Evolutionary conservation across 2,888 invertebrate genomes (phyloP).

Genomic region (Mayetiola destructor): DNA sequence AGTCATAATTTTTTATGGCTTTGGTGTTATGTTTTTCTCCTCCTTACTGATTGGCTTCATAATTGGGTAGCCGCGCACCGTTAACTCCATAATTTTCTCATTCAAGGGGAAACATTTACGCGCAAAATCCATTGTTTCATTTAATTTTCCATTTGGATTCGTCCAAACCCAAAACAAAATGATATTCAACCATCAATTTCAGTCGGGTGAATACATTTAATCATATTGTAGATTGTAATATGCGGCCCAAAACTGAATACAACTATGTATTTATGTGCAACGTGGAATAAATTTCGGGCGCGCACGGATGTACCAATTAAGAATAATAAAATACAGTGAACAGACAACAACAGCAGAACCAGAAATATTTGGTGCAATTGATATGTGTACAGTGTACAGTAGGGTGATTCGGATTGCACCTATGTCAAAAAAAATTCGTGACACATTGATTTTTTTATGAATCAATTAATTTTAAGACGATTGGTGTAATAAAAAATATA

Average conservation of each 20-base stretch:
- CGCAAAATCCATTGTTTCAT: not conserved
- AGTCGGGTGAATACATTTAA: constrained; percentile 6
- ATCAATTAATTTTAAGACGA: too few species aligned
- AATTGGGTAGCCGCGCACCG: constrained; percentile 4
- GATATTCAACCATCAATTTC: constrained; percentile 10
- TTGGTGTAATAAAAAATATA: too few species aligned
- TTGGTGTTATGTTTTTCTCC: not conserved
- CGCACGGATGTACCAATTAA: constrained; percentile 10
- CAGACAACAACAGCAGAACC: too few species aligned
- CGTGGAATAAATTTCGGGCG: not conserved
- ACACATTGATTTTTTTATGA: too few species aligned
- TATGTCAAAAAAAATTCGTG: too few species aligned
- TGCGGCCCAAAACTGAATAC: not conserved
- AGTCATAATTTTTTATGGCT: constrained; percentile 6
- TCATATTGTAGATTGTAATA: constrained; percentile 1
- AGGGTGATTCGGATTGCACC: too few species aligned
- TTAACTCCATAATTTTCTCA: not conserved
- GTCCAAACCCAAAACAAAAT: not conserved
- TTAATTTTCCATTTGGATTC: too few species aligned
- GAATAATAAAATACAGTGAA: constrained; percentile 3
- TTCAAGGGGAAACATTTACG: not conserved
- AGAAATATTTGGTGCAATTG: too few species aligned
- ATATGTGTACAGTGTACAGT: too few species aligned
- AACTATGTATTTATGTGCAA: not conserved
- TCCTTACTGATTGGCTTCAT: not conserved